A percentile compares a stretch with the other conserved stretches of the same genome.
Evolutionary conservation across 2,113 vertebrate genomes (phyloP).

Genomic region (Coptodon rendalli): DNA sequence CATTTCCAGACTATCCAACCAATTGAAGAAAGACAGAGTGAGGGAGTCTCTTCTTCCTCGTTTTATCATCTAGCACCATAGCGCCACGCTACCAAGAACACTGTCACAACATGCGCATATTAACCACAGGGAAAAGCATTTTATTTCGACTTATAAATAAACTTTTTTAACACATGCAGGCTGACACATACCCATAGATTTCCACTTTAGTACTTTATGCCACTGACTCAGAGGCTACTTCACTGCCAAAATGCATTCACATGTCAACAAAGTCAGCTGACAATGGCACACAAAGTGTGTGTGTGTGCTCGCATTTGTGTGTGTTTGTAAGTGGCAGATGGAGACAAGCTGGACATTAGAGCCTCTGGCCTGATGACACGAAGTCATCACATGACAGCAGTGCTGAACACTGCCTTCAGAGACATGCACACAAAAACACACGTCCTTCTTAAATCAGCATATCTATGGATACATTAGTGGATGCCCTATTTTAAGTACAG

Average conservation of each 20-base stretch:
- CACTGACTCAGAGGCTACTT: neutral
- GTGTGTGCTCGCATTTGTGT: neutral
- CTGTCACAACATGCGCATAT: neutral
- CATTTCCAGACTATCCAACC: constrained; percentile 64
- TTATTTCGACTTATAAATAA: neutral
- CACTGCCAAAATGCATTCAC: neutral
- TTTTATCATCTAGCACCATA: neutral
- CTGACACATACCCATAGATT: neutral
- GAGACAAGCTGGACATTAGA: constrained; percentile 51
- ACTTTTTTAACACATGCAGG: neutral
- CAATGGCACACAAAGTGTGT: neutral
- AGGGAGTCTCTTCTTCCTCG: constrained; percentile 28
- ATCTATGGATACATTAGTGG: neutral
- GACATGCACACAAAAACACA: neutral
- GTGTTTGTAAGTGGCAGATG: constrained; percentile 39
- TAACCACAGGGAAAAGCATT: neutral
- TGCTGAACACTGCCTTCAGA: constrained; percentile 11
- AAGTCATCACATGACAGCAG: constrained; percentile 53
- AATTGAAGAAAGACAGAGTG: constrained; percentile 37
- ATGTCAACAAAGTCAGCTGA: constrained; percentile 7
- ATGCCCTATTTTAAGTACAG: neutral
- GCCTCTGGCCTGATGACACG: constrained; percentile 46
- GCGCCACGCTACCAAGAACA: neutral
- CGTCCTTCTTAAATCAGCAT: neutral
- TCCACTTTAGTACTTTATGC: neutral